A percentile compares a stretch with the other conserved stretches of the same genome.
Evolutionary conservation across 2,888 invertebrate species (phyloP).

Genomic region (Parnassius apollo): DNA sequence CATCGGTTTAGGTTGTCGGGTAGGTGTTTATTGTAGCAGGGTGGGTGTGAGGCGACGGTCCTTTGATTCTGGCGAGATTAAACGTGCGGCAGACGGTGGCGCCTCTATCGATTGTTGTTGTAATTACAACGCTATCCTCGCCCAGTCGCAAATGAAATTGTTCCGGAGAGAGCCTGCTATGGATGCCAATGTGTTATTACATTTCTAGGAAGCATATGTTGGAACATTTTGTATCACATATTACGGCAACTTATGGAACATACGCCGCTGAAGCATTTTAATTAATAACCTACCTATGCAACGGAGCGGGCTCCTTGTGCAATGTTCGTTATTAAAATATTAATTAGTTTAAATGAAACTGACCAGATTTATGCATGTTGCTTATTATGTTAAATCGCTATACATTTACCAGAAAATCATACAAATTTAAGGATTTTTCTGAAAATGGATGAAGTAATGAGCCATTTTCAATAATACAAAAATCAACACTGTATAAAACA

Average conservation of each 20-base stretch:
- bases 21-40: slow-evolving; percentile 53
- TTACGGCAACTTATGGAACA: slow-evolving; percentile 32
- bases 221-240: slow-evolving; percentile 53
- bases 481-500: too few relatives aligned
- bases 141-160: slow-evolving; percentile 81
- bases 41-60: slow-evolving; percentile 76
- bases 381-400: slow-evolving; percentile 9
- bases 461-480: too few relatives aligned
- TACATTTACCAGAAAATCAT: too few relatives aligned
- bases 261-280: slow-evolving; percentile 26
- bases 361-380: slow-evolving; percentile 21
- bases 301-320: slow-evolving; percentile 23
- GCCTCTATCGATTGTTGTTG: slow-evolving; percentile 82
- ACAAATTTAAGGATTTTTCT: background rate
- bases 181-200: slow-evolving; percentile 71
- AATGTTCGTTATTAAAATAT: slow-evolving; percentile 26
- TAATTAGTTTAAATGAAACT: slow-evolving; percentile 24
- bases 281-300: slow-evolving; percentile 27
- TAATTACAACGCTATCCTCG: slow-evolving; percentile 80
- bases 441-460: background rate
- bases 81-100: slow-evolving; percentile 81
- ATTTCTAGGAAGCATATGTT: slow-evolving; percentile 47
- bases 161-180: slow-evolving; percentile 76
- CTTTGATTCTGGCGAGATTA: slow-evolving; percentile 80
- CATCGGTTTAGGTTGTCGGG: slow-evolving; percentile 39